phyloP scores from a whole-genome alignment of 2,113 vertebrate genomes.

The Platichthys flesus region DNA sequence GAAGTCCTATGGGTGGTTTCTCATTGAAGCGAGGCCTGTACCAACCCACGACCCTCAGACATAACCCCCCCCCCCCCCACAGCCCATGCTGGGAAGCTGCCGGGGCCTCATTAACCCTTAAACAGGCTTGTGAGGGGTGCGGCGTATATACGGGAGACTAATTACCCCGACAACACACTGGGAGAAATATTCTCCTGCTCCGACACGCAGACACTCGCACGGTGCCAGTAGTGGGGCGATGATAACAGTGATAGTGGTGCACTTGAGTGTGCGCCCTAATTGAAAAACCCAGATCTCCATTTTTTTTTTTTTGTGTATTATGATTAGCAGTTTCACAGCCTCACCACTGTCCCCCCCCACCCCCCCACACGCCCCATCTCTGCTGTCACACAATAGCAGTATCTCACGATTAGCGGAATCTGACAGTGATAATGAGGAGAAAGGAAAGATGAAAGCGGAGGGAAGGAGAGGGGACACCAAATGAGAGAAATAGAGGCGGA shows the following conservation, averaged over 20 bases:
- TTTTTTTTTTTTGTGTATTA: constrained; percentile 73
- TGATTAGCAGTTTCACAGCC: constrained; percentile 89
- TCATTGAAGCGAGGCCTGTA: constrained; percentile 95
- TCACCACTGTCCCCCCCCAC: neutral
- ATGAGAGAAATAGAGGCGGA: constrained; percentile 87
- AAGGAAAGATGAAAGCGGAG: constrained; percentile 63
- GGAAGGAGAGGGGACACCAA: constrained; percentile 64
- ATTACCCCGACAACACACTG: constrained; percentile 69
- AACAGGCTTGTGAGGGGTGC: constrained; percentile 95
- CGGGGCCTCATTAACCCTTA: constrained; percentile 99
- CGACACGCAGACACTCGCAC: constrained; percentile 48
- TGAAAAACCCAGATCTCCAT: constrained; percentile 92
- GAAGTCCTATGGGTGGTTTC: constrained; percentile 99
- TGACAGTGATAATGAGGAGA: constrained; percentile 74
- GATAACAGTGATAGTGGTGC: constrained; percentile 70
- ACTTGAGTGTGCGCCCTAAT: constrained; percentile 88
- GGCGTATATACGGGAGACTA: constrained; percentile 83
- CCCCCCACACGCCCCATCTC: constrained; percentile 8
- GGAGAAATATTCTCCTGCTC: constrained; percentile 28
- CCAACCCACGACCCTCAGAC: constrained; percentile 72
- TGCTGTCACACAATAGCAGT: constrained; percentile 87
- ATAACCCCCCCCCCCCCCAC: constrained; percentile 55
- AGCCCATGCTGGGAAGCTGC: constrained; percentile 91
- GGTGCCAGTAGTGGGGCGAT: constrained; percentile 33
- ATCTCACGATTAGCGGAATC: constrained; percentile 86